Percentiles rank a stretch among this genome's conserved stretches.
phyloP scores from a whole-genome alignment of 2,797 vertebrate genomes.

The Neomorphus geoffroyi region DNA sequence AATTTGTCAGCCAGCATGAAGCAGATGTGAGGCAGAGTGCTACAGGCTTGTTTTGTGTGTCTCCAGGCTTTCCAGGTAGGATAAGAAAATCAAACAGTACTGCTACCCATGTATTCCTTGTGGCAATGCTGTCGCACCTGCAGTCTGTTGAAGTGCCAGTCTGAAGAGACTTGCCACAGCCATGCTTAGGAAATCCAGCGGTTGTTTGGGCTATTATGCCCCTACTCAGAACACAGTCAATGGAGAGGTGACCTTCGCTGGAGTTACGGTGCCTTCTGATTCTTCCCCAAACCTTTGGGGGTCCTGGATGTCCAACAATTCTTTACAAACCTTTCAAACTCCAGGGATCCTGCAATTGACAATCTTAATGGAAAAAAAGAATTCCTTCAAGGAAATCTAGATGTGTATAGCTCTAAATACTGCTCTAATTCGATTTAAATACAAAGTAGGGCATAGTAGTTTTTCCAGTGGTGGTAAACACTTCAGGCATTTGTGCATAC shows the following conservation, averaged over 20 bases:
- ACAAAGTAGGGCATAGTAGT: constrained; percentile 29
- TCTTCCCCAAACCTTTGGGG: not conserved
- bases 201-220: not conserved
- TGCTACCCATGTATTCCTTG: not conserved
- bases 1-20: not conserved
- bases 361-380: not conserved
- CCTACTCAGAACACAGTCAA: not conserved
- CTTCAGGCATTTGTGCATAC: fast-evolving
- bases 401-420: not conserved
- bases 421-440: not conserved
- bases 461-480: not conserved
- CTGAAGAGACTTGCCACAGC: not conserved
- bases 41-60: not conserved
- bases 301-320: not conserved
- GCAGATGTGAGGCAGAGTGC: not conserved
- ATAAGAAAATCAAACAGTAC: not conserved
- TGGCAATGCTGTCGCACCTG: not conserved
- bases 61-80: not conserved
- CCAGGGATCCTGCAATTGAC: not conserved
- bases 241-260: fast-evolving
- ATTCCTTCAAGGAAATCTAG: not conserved
- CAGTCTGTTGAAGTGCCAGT: not conserved
- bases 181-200: not conserved
- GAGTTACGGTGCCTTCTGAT: not conserved
- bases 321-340: not conserved